Evolutionary conservation across 2,113 vertebrate genomes (phyloP).

Genomic region (Sceloporus undulatus): DNA sequence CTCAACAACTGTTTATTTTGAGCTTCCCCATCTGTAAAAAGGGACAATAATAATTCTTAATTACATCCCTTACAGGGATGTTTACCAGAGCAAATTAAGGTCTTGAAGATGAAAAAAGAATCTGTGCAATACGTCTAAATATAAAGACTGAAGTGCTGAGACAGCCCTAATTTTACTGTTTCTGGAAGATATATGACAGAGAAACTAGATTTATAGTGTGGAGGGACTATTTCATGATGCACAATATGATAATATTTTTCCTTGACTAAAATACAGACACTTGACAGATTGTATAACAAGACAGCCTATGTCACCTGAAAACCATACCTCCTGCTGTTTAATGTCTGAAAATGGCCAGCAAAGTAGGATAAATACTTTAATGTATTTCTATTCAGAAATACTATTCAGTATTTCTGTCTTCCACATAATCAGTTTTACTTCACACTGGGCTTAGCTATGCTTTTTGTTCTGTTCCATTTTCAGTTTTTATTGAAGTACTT

Average conservation of each 20-base stretch:
- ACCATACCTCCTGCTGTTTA: background rate
- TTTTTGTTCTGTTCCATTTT: background rate
- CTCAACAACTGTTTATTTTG: slow-evolving; percentile 1
- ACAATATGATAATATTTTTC: background rate
- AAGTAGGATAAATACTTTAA: background rate
- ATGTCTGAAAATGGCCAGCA: background rate
- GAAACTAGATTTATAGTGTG: background rate
- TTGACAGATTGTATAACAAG: background rate
- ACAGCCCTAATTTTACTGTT: background rate
- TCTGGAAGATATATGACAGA: background rate
- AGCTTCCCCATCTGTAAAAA: slow-evolving; percentile 3
- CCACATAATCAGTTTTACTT: background rate
- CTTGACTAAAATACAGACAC: background rate
- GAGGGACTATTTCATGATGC: background rate
- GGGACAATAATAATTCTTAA: background rate
- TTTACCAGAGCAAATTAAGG: slow-evolving; percentile 1
- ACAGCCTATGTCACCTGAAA: background rate
- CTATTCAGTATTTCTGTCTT: background rate
- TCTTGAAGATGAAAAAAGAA: slow-evolving; percentile 5
- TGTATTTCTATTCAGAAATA: background rate
- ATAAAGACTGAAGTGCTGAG: background rate
- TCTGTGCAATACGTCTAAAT: background rate
- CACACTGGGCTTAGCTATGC: background rate
- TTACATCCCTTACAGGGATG: slow-evolving; percentile 2
- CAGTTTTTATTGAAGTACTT: background rate